Conservation (phyloP, 2,888 invertebrate genomes). For the Agrilus mali region DNA sequence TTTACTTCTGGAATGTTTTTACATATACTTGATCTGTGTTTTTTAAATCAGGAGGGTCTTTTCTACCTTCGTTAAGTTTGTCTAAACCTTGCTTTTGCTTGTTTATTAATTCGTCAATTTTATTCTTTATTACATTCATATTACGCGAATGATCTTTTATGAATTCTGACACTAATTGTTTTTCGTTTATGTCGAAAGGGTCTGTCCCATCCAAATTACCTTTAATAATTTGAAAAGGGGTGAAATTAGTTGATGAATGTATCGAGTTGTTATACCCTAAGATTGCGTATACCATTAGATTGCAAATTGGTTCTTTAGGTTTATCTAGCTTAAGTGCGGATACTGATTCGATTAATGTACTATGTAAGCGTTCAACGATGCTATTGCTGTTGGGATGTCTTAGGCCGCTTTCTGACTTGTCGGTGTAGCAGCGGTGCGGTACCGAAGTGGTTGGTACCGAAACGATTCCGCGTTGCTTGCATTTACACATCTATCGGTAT, state of each 20-base stretch:
- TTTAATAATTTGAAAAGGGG: conserved; percentile 1
- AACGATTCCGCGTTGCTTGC: too few relatives aligned
- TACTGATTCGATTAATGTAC: too few relatives aligned
- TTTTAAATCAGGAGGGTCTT: not conserved
- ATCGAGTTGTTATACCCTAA: conserved; percentile 4
- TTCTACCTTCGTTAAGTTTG: not conserved
- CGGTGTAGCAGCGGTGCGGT: too few relatives aligned
- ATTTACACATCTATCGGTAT: too few relatives aligned
- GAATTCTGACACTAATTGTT: not conserved
- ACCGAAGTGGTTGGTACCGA: too few relatives aligned
- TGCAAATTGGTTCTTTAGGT: not conserved
- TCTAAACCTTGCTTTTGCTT: not conserved
- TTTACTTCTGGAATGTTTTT: conserved; percentile 2
- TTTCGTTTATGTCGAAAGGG: not conserved
- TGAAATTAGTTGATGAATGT: conserved; percentile 1
- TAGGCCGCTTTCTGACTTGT: too few relatives aligned
- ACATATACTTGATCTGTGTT: not conserved
- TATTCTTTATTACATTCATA: not conserved
- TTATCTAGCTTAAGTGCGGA: too few relatives aligned
- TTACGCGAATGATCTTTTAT: not conserved
- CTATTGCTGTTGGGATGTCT: conserved; percentile 7
- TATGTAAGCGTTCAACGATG: conserved; percentile 1
- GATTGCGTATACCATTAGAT: conserved; percentile 1
- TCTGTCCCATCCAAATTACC: not conserved
- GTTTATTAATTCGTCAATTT: not conserved